Percentiles rank a stretch among this genome's conserved stretches.
Evolutionary conservation across 2,797 vertebrate genomes (phyloP).

Genomic region (Miichthys miiuy): DNA sequence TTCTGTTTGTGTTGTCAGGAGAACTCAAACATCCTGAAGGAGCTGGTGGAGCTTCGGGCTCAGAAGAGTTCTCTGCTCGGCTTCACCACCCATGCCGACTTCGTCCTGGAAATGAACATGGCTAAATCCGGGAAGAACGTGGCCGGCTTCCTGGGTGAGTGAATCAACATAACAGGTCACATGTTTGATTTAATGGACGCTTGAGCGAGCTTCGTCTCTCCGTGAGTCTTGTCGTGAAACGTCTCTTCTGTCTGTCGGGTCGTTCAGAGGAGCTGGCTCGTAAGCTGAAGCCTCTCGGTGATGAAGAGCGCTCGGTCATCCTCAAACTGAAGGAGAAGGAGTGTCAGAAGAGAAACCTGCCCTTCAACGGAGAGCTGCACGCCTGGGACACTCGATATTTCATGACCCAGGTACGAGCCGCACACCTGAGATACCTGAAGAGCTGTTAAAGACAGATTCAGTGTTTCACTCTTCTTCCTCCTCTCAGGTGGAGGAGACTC

Average conservation of each 20-base stretch:
- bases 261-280: slow-evolving; percentile 89
- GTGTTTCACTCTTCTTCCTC: neutral
- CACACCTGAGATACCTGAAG: neutral
- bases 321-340: slow-evolving; percentile 93
- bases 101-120: slow-evolving; percentile 99
- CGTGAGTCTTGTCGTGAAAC: too few species aligned
- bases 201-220: neutral
- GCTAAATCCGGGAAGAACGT: slow-evolving; percentile 90
- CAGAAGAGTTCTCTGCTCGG: slow-evolving; percentile 91
- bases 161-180: neutral
- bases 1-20: slow-evolving; percentile 81
- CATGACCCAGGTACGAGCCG: slow-evolving; percentile 90
- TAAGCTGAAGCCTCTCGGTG: slow-evolving; percentile 93
- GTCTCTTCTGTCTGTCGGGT: neutral
- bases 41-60: slow-evolving; percentile 91
- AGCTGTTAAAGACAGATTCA: too few species aligned
- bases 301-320: slow-evolving; percentile 89
- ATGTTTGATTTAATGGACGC: neutral
- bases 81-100: slow-evolving; percentile 93
- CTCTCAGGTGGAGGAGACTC: slow-evolving; percentile 92
- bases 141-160: slow-evolving; percentile 91
- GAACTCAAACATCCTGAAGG: slow-evolving; percentile 92
- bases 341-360: slow-evolving; percentile 86
- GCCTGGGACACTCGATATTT: slow-evolving; percentile 98
- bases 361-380: slow-evolving; percentile 87